Conservation (phyloP, 1,140 invertebrate species). For the Nasonia vitripennis region DNA sequence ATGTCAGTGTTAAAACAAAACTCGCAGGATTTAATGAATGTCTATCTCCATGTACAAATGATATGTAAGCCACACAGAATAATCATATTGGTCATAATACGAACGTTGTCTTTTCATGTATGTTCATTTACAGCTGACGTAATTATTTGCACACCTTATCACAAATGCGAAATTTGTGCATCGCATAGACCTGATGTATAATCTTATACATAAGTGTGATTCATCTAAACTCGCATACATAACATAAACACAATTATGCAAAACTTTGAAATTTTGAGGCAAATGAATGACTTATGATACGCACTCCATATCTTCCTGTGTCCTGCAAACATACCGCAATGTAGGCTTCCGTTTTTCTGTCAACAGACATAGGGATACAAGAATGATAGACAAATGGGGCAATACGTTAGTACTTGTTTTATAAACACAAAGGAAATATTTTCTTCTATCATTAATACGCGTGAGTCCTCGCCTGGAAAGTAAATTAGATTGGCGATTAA, state of each 20-base stretch:
- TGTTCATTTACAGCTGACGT: constrained; percentile 31
- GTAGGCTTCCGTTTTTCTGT: constrained; percentile 23
- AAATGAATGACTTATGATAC: background rate
- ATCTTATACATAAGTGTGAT: constrained; percentile 28
- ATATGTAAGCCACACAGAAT: constrained; percentile 40
- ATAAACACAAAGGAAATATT: background rate
- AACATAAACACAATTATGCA: background rate
- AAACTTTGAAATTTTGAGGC: background rate
- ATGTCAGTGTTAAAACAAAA: constrained; percentile 35
- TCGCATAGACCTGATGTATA: constrained; percentile 18
- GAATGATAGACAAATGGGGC: background rate
- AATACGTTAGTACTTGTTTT: background rate
- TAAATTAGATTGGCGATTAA: too few relatives aligned
- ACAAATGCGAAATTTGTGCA: constrained; percentile 22
- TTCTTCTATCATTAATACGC: too few relatives aligned
- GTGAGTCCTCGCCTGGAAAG: too few relatives aligned
- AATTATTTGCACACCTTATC: background rate
- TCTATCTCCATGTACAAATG: constrained; percentile 43
- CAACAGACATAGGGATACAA: background rate
- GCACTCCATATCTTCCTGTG: background rate
- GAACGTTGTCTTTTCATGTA: constrained; percentile 30
- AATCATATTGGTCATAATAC: constrained; percentile 38
- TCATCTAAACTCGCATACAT: constrained; percentile 7
- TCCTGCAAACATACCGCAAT: background rate
- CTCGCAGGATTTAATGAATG: constrained; percentile 31